Conservation (phyloP, 2,888 invertebrate species). For the Parnassius smintheus region DNA sequence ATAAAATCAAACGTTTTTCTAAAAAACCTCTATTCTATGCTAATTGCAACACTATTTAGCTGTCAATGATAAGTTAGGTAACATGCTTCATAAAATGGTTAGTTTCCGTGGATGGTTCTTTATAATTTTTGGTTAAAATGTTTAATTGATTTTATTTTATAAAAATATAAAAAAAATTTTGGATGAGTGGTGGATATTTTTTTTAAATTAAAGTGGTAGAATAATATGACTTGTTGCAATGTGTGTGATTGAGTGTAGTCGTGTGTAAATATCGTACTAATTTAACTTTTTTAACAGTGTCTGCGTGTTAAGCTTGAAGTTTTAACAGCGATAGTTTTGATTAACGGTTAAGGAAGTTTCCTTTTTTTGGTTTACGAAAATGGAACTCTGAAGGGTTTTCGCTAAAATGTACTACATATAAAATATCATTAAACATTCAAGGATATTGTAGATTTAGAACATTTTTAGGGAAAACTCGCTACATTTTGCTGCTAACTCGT, state of each 20-base stretch:
- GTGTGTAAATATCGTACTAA: conserved; percentile 33
- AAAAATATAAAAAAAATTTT: conserved; percentile 26
- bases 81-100: conserved; percentile 44
- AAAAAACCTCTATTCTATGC: conserved; percentile 57
- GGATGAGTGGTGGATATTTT: conserved; percentile 38
- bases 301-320: conserved; percentile 41
- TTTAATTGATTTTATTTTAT: conserved; percentile 1
- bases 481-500: too few species aligned
- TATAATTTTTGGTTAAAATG: not conserved
- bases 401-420: too few species aligned
- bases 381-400: too few species aligned
- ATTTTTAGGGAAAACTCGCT: too few species aligned
- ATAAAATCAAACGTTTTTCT: conserved; percentile 41
- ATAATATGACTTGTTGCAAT: conserved; percentile 50
- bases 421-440: too few species aligned
- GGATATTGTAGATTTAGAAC: too few species aligned
- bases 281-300: conserved; percentile 12
- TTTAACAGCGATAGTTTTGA: conserved; percentile 26
- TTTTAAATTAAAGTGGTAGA: conserved; percentile 35
- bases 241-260: conserved; percentile 40
- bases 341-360: conserved; percentile 34
- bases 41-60: conserved; percentile 59
- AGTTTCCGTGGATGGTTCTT: conserved; percentile 8
- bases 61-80: conserved; percentile 44
- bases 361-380: not conserved